Percentiles rank a stretch among this genome's conserved stretches.
These are phyloP conservation scores for Cyclargus thomasi DNA, from an alignment of 1,140 invertebrate genomes.

Conservation along the genomic window DNA sequence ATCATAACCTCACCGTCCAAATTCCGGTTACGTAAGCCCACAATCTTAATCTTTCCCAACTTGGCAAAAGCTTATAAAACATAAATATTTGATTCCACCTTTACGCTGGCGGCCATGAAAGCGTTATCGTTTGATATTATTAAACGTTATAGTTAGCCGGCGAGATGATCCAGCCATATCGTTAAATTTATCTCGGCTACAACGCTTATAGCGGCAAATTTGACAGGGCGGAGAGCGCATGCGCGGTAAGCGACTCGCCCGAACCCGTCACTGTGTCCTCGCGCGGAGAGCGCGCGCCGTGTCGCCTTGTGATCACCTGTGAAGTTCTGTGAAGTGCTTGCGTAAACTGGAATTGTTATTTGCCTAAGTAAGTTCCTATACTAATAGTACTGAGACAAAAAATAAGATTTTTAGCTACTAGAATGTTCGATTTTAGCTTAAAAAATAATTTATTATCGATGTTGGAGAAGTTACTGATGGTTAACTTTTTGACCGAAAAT, in stretches of 20 bases:
- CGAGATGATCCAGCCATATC: constrained; percentile 29
- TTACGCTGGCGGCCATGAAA: constrained; percentile 13
- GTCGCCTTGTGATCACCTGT: constrained; percentile 32
- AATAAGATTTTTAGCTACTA: not conserved
- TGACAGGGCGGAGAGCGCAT: constrained; percentile 63
- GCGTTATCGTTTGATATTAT: constrained; percentile 24
- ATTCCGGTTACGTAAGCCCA: not conserved
- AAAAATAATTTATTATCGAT: not conserved
- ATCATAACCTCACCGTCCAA: not conserved
- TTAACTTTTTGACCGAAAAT: no score
- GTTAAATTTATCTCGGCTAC: constrained; percentile 56
- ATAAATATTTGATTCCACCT: constrained; percentile 3
- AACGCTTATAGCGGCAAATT: constrained; percentile 53
- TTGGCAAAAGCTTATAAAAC: not conserved
- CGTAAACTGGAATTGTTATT: constrained; percentile 11
- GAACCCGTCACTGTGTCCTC: constrained; percentile 44
- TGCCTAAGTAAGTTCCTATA: constrained; percentile 11
- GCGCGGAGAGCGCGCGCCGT: constrained; percentile 36
- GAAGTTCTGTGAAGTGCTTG: constrained; percentile 16
- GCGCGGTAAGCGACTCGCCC: constrained; percentile 40
- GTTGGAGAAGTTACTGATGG: no score
- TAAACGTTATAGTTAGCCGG: constrained; percentile 23
- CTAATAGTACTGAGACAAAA: not conserved
- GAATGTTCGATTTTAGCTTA: not conserved
- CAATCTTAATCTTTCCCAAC: not conserved